These are phyloP conservation scores for Adelphocoris suturalis DNA, from an alignment of 2,888 invertebrate species.

Conservation along the genomic window DNA sequence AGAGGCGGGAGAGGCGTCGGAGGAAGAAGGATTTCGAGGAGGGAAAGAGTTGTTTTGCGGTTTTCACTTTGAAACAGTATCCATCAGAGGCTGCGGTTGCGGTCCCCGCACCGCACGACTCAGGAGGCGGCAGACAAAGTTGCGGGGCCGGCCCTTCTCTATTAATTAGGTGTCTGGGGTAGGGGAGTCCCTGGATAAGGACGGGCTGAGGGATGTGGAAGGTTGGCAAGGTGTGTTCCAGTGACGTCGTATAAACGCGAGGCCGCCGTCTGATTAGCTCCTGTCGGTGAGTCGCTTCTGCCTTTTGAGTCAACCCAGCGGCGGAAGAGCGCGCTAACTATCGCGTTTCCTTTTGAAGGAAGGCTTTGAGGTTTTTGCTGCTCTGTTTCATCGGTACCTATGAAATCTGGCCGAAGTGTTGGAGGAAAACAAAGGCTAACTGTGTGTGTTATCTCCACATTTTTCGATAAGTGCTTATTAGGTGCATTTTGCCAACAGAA, in stretches of 20 bases:
- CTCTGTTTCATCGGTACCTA: neutral
- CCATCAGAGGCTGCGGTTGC: conserved; percentile 68
- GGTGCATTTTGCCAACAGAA: too few relatives aligned
- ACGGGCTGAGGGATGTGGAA: neutral
- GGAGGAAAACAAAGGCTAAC: too few relatives aligned
- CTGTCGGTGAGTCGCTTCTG: neutral
- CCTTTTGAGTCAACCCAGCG: neutral
- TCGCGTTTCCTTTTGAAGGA: neutral
- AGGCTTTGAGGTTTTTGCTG: conserved; percentile 21
- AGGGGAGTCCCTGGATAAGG: conserved; percentile 19
- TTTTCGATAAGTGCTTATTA: too few relatives aligned
- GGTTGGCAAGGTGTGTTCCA: neutral
- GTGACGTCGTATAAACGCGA: conserved; percentile 34
- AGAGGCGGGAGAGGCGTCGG: conserved; percentile 2
- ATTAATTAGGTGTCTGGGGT: conserved; percentile 71
- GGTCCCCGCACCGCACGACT: conserved; percentile 61
- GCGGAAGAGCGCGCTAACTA: neutral
- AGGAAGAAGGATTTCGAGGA: conserved; percentile 37
- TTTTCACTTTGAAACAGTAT: conserved; percentile 70
- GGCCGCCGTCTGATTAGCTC: conserved; percentile 21
- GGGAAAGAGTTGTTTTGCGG: conserved; percentile 71
- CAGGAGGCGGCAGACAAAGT: conserved; percentile 70
- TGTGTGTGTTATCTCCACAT: too few relatives aligned
- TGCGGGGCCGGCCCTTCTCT: conserved; percentile 66
- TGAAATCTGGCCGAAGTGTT: neutral